Percentiles rank a stretch among this genome's conserved stretches.
phyloP scores from a whole-genome alignment of 2,113 vertebrate species.

The Sinocyclocheilus anshuiensis region DNA sequence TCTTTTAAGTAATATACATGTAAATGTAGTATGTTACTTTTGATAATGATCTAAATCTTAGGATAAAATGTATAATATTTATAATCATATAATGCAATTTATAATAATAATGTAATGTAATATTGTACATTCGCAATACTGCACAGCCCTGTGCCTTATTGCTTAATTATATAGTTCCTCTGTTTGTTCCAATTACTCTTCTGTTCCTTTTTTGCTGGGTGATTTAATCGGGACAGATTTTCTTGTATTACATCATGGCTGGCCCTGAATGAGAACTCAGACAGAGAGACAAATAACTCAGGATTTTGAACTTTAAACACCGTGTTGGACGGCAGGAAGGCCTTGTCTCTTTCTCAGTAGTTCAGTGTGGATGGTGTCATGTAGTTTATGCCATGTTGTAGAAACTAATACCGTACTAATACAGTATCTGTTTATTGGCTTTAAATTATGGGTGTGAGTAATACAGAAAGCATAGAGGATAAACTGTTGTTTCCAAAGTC shows the following conservation, averaged over 20 bases:
- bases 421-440: not conserved
- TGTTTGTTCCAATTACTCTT: not conserved
- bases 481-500: constrained; percentile 3
- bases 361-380: not conserved
- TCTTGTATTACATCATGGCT: not conserved
- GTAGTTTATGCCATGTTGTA: constrained; percentile 6
- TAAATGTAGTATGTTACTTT: no score
- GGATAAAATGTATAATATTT: no score
- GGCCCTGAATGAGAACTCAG: not conserved
- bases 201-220: not conserved
- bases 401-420: not conserved
- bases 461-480: constrained; percentile 8
- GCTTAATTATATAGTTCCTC: not conserved
- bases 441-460: constrained; percentile 1
- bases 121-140: not conserved
- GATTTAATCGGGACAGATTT: not conserved
- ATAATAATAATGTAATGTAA: no score
- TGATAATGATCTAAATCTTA: no score
- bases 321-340: not conserved
- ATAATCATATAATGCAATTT: no score
- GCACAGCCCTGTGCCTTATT: not conserved
- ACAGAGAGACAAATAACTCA: not conserved
- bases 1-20: no score
- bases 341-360: not conserved
- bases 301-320: not conserved